A percentile compares a stretch with the other conserved stretches of the same genome.
These are phyloP conservation scores for Cossypha niveicapilla DNA, from an alignment of 2,797 vertebrate genomes.

Conservation along the genomic window DNA sequence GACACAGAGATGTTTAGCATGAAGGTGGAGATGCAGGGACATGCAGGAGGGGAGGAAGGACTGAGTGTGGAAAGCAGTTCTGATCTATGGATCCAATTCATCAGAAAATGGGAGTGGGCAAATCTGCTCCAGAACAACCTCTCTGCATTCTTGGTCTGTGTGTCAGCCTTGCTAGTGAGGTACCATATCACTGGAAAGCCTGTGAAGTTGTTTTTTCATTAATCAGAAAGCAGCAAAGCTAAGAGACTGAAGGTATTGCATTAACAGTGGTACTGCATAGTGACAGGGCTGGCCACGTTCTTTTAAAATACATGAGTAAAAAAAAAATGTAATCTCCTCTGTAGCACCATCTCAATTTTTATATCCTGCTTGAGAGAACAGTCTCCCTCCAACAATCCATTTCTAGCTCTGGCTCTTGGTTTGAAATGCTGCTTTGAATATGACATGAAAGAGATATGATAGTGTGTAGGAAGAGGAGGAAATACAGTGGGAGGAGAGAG, in stretches of 20 bases:
- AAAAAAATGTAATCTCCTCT: background rate
- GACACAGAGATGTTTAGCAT: background rate
- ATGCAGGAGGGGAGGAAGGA: background rate
- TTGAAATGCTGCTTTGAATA: slow-evolving; percentile 62
- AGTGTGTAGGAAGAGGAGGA: slow-evolving; percentile 56
- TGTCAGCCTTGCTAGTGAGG: background rate
- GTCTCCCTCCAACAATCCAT: background rate
- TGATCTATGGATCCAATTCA: background rate
- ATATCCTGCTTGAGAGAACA: background rate
- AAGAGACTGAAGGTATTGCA: background rate
- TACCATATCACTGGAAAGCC: background rate
- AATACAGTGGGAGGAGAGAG: slow-evolving; percentile 62
- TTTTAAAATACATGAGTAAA: background rate
- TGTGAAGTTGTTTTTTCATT: background rate
- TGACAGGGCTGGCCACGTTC: background rate
- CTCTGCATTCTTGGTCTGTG: background rate
- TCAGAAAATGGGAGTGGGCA: background rate
- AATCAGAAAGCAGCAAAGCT: background rate
- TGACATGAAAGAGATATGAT: slow-evolving; percentile 41
- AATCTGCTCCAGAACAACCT: background rate
- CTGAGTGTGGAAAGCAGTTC: background rate
- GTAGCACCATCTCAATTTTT: background rate
- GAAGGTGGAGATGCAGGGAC: background rate
- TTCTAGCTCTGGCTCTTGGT: slow-evolving; percentile 18
- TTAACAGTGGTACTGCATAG: background rate